Base-by-base conservation (phyloP, 2,113 vertebrate species). In the Zapornia atra region DNA sequence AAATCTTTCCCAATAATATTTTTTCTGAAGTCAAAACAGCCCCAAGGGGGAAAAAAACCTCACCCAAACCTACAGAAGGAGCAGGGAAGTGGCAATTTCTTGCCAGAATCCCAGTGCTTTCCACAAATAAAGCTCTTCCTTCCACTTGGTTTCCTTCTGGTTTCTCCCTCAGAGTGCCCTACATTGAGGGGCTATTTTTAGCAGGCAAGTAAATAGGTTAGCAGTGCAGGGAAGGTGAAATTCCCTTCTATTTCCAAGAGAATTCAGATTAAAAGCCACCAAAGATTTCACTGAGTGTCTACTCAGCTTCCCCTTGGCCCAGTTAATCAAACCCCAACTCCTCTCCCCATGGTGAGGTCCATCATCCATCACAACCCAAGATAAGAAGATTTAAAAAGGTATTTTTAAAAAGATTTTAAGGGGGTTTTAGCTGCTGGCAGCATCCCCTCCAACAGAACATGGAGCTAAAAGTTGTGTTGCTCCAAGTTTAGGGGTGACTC, bases 121-220 rank as follows among this genome's bases (percentile, higher is more conserved):
- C 53, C 60, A 54, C 53, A 68, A 72, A 24, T 1, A 7, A 26
- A 53, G 50, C 73, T 59, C 40, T 63, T 53, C 85, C 66, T 92
- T 73, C 86, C 89, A 15, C n/a, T 10, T 8, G 0, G 5, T 15
- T 50, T 60, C 79, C 64, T 71, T 5, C 73, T 73, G 80, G 17
- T 75, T 73, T 34, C 71, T 89, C 83, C 79, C 83, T 2, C 10
- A 16, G 57, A 14, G 4, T 82, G 96, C 8, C 97, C 97, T 90
- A 97, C 87, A 97, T 97, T 82, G 8, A n/a, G 20, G 3, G 42
- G 68, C 76, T 97, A 97, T 97, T 97, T 96, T 97, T 94, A 94
- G 96, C 84, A 5, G 16, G 0, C 3, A 1, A 68, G 7, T 73
- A 94, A 96, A 88, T 90, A 68, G 97, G 97, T 94, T 46, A 82